Evolutionary conservation across 2,888 invertebrate genomes (phyloP).

Genomic region (Unio pictorum): DNA sequence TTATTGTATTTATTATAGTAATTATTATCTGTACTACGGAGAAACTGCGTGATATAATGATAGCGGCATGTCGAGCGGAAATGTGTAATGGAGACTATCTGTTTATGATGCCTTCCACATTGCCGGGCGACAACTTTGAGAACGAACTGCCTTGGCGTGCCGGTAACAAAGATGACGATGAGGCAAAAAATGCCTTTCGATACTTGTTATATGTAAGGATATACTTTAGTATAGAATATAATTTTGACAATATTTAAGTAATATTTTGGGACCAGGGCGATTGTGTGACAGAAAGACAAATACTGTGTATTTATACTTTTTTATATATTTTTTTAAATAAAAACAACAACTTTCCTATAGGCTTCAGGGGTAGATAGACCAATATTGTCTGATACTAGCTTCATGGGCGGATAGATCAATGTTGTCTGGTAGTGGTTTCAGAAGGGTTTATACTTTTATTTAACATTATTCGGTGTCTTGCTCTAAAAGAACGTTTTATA

Average conservation of each 20-base stretch:
- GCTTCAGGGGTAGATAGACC: too few species aligned
- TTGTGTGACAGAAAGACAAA: too few species aligned
- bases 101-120: slow-evolving; percentile 21
- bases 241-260: not conserved
- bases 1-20: slow-evolving; percentile 32
- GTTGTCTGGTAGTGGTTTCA: too few species aligned
- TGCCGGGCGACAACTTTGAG: slow-evolving; percentile 2
- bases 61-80: slow-evolving; percentile 31
- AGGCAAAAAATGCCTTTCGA: slow-evolving; percentile 24
- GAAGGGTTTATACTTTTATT: too few species aligned
- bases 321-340: too few species aligned
- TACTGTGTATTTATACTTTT: too few species aligned
- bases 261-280: too few species aligned
- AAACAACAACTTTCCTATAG: too few species aligned
- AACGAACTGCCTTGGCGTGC: slow-evolving; percentile 15
- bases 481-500: too few species aligned
- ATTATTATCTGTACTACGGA: slow-evolving; percentile 40
- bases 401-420: too few species aligned
- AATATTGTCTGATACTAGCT: too few species aligned
- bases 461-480: too few species aligned
- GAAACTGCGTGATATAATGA: slow-evolving; percentile 31
- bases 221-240: not conserved
- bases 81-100: slow-evolving; percentile 53
- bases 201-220: slow-evolving; percentile 31
- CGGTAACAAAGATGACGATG: slow-evolving; percentile 22